Evolutionary conservation across 2,888 invertebrate genomes (phyloP).

Genomic region (Phortica magna): DNA sequence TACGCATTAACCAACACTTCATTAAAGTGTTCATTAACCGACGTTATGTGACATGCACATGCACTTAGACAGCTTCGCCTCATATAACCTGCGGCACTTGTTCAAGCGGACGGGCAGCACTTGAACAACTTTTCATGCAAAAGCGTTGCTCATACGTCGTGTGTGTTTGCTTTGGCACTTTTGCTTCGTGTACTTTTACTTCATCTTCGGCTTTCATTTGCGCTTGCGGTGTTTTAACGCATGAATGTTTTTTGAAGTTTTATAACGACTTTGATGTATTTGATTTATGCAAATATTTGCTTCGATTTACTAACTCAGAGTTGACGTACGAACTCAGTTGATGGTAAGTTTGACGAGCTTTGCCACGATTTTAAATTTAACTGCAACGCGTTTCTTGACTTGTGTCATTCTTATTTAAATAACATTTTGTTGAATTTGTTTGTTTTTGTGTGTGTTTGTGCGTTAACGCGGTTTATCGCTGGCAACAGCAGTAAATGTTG

Average conservation of each 20-base stretch:
- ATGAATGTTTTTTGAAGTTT: slow-evolving; percentile 56
- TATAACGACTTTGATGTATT: slow-evolving; percentile 40
- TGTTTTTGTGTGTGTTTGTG: neutral
- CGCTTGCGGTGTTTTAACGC: slow-evolving; percentile 38
- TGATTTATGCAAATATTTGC: slow-evolving; percentile 68
- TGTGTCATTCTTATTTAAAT: neutral
- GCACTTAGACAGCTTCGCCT: neutral
- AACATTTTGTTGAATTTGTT: neutral
- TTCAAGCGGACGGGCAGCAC: neutral
- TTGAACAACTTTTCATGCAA: neutral
- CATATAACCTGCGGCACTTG: too few relatives aligned
- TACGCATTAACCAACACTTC: slow-evolving; percentile 29
- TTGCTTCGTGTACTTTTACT: neutral
- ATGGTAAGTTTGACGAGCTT: neutral
- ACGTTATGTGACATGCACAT: neutral
- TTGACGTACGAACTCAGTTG: neutral
- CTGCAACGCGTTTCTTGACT: neutral
- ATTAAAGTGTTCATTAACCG: neutral
- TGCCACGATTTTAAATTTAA: neutral
- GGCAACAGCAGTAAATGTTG: slow-evolving; percentile 65
- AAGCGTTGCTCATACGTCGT: slow-evolving; percentile 22
- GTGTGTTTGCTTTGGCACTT: slow-evolving; percentile 25
- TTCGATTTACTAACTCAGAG: slow-evolving; percentile 24
- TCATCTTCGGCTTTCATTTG: neutral
- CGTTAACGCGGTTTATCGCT: slow-evolving; percentile 5